Conservation (phyloP, 2,888 invertebrate species). For the Lobophora halterata region DNA sequence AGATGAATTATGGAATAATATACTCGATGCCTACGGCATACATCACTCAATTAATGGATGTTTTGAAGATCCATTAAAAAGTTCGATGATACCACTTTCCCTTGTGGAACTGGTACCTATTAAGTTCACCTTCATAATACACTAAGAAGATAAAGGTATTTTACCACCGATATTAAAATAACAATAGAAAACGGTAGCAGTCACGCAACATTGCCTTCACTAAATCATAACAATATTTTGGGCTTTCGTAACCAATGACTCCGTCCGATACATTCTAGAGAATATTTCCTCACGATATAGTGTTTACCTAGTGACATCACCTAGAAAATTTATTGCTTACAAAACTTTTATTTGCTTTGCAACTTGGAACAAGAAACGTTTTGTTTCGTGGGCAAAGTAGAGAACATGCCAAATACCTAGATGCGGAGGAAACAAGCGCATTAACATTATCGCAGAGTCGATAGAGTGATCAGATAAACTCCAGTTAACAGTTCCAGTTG, state of each 20-base stretch:
- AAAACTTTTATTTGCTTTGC: slow-evolving; percentile 7
- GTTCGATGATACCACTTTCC: slow-evolving; percentile 40
- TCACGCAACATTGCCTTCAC: slow-evolving; percentile 39
- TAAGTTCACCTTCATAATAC: slow-evolving; percentile 22
- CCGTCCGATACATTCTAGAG: slow-evolving; percentile 13
- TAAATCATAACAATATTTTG: slow-evolving; percentile 22
- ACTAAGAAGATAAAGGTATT: slow-evolving; percentile 30
- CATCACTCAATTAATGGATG: slow-evolving; percentile 44
- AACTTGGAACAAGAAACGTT: slow-evolving; percentile 1
- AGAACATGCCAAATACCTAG: too few relatives aligned
- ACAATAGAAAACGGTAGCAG: slow-evolving; percentile 43
- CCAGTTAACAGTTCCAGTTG: too few relatives aligned
- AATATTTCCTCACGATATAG: slow-evolving; percentile 8
- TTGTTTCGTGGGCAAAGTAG: background rate
- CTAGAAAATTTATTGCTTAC: slow-evolving; percentile 12
- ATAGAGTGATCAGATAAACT: slow-evolving; percentile 18
- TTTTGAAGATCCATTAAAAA: slow-evolving; percentile 43
- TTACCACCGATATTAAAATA: slow-evolving; percentile 33
- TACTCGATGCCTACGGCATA: slow-evolving; percentile 40
- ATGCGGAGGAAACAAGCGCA: background rate
- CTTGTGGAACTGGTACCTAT: slow-evolving; percentile 29
- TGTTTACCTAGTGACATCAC: slow-evolving; percentile 13
- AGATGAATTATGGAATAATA: slow-evolving; percentile 41
- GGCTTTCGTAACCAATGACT: slow-evolving; percentile 13
- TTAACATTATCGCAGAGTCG: slow-evolving; percentile 4